Evolutionary conservation across 2,888 invertebrate species (phyloP), one percentile per base, ranked within the genome.

Genomic region (Trilocha varians): DNA sequence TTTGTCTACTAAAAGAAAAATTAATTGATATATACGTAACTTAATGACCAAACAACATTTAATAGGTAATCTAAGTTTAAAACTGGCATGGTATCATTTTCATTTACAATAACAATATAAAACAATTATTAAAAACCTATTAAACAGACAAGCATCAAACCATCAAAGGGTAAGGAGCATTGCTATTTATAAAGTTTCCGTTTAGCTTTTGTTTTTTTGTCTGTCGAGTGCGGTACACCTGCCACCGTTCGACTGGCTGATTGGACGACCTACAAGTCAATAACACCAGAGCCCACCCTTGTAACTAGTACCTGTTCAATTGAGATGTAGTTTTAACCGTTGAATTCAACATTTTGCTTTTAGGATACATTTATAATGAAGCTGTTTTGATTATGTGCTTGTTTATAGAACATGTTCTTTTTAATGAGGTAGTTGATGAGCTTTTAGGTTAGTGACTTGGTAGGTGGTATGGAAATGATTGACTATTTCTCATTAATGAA

Each of bases 131-230:
- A 25, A 25, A 25, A 25, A 25, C 25, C 25, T 11, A 25, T 25
- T 25, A 25, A 25, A 25, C 25, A 25, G 25, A 25, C 25, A 25
- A 25, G 25, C 25, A 25, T 25, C 25, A 11, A 25, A 25, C 25
- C 57, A 61, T 66, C 63, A 77, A 79, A 77, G 74, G 72, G 73
- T 71, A 78, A 74, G 74, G 70, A 70, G 64, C 67, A 70, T 70
- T 70, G 74, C 79, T 80, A 80, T 82, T 83, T 80, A 75, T 78
- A 80, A 78, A 75, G 69, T 65, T 62, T 69, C 57, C 63, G 65
- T 62, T 67, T 64, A 59, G 50, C 52, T 62, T 65, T 66, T 73
- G 70, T 70, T 58, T 47, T 47, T 42, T 42, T 50, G 45, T 56
- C 50, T 47, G 48, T 52, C 46, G 52, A 62, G 70, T 71, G 60